These are phyloP conservation scores for Maccullochella peelii DNA, from an alignment of 2,113 vertebrate genomes.

Conservation along the genomic window DNA sequence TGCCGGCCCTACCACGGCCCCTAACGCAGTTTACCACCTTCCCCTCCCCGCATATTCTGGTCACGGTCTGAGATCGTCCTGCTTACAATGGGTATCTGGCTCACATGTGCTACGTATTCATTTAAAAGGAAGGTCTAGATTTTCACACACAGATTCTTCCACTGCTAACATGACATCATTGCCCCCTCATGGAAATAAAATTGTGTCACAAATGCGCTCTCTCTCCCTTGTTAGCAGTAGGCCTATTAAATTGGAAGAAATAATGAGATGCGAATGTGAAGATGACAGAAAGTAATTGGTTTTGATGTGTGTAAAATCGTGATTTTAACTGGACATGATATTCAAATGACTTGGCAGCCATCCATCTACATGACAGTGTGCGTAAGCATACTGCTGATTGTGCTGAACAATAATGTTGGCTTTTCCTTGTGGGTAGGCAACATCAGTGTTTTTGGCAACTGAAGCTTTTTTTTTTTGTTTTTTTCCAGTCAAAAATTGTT, in stretches of 20 bases:
- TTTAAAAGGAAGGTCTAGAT: conserved; percentile 63
- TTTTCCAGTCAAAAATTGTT: conserved; percentile 40
- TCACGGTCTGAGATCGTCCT: conserved; percentile 66
- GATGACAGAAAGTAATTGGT: conserved; percentile 48
- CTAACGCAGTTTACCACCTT: conserved; percentile 49
- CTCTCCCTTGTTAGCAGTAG: conserved; percentile 34
- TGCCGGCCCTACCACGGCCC: conserved; percentile 17
- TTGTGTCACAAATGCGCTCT: conserved; percentile 6
- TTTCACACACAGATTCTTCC: conserved; percentile 47
- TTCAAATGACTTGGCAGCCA: conserved; percentile 61
- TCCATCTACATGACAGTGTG: conserved; percentile 37
- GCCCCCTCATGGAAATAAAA: conserved; percentile 46
- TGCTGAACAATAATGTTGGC: conserved; percentile 66
- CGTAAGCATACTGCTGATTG: conserved; percentile 61
- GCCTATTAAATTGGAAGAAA: conserved; percentile 36
- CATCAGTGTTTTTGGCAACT: conserved; percentile 59
- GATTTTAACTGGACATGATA: conserved; percentile 64
- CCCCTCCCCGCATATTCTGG: conserved; percentile 40
- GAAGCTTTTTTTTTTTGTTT: conserved; percentile 25
- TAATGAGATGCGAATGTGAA: conserved; percentile 54
- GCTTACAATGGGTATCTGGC: conserved; percentile 61
- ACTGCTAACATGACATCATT: conserved; percentile 47
- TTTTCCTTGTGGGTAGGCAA: conserved; percentile 67
- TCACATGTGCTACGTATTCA: conserved; percentile 53
- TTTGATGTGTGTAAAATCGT: conserved; percentile 55